phyloP scores from a whole-genome alignment of 2,797 vertebrate species.

The Cyprinella venusta region DNA sequence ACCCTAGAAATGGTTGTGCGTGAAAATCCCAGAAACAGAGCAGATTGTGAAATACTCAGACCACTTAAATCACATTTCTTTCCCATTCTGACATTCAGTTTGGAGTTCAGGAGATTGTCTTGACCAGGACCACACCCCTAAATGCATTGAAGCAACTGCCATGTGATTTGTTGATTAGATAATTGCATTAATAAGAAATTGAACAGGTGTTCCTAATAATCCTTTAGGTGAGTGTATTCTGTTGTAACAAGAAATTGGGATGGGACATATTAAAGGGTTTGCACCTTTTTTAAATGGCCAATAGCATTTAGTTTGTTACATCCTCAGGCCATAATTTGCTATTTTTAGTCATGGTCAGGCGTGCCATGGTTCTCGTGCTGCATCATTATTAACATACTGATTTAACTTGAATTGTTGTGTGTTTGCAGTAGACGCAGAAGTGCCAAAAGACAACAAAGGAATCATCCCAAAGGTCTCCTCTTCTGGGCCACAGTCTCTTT shows the following conservation, averaged over 20 bases:
- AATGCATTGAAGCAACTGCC: no score
- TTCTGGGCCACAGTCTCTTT: slow-evolving; percentile 33
- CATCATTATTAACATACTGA: neutral
- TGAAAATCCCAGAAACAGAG: no score
- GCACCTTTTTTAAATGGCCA: neutral
- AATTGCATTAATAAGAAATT: no score
- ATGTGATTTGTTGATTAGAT: no score
- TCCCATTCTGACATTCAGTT: no score
- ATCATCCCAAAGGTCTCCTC: slow-evolving; percentile 33
- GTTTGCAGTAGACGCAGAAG: slow-evolving; percentile 33
- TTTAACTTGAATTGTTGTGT: neutral
- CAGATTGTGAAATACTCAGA: no score
- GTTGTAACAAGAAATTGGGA: neutral
- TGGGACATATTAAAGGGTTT: neutral
- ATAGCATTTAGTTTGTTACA: neutral
- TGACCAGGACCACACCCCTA: no score
- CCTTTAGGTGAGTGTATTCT: no score
- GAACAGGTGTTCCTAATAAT: no score
- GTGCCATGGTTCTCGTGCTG: neutral
- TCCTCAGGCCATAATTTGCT: neutral
- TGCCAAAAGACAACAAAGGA: slow-evolving; percentile 47
- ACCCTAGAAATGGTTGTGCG: no score
- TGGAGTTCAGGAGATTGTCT: no score
- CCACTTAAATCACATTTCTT: no score
- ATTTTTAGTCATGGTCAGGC: neutral